Evolutionary conservation across 2,797 vertebrate species (phyloP).

Genomic region (Ctenosaura bakeri): DNA sequence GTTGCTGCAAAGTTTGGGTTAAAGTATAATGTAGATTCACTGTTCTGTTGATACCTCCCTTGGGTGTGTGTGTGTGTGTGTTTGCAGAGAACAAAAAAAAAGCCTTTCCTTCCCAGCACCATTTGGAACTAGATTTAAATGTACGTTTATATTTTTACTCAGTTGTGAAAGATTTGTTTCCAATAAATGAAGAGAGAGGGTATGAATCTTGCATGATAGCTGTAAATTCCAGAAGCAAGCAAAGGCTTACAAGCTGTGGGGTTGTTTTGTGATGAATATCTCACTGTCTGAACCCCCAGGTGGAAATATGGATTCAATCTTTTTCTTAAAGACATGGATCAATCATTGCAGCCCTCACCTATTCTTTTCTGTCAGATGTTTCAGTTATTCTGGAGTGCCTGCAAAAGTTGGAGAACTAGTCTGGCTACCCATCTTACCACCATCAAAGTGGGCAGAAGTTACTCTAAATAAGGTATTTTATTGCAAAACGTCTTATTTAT

Average conservation of each 20-base stretch:
- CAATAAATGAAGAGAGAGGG: slow-evolving; percentile 71
- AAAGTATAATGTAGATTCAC: too few relatives aligned
- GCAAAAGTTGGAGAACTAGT: slow-evolving; percentile 61
- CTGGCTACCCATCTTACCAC: slow-evolving; percentile 42
- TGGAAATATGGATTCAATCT: slow-evolving; percentile 77
- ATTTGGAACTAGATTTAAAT: slow-evolving; percentile 69
- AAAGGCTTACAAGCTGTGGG: slow-evolving; percentile 54
- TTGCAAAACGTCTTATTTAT: neutral
- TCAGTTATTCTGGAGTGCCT: slow-evolving; percentile 68
- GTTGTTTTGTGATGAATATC: slow-evolving; percentile 71
- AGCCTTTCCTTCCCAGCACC: neutral
- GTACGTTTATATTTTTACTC: slow-evolving; percentile 70
- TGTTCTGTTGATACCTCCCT: too few relatives aligned
- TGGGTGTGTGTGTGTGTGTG: neutral
- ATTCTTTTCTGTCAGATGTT: slow-evolving; percentile 73
- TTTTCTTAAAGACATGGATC: slow-evolving; percentile 77
- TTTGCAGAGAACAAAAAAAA: neutral
- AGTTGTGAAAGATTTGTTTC: slow-evolving; percentile 66
- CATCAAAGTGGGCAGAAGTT: neutral
- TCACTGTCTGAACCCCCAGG: slow-evolving; percentile 68
- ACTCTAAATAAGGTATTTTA: slow-evolving; percentile 9
- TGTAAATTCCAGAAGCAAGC: slow-evolving; percentile 75
- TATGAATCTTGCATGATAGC: slow-evolving; percentile 71
- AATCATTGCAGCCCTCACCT: slow-evolving; percentile 75
- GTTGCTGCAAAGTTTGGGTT: too few relatives aligned